Conservation (phyloP, 1,140 invertebrate genomes). For the Oncopeltus fasciatus region DNA sequence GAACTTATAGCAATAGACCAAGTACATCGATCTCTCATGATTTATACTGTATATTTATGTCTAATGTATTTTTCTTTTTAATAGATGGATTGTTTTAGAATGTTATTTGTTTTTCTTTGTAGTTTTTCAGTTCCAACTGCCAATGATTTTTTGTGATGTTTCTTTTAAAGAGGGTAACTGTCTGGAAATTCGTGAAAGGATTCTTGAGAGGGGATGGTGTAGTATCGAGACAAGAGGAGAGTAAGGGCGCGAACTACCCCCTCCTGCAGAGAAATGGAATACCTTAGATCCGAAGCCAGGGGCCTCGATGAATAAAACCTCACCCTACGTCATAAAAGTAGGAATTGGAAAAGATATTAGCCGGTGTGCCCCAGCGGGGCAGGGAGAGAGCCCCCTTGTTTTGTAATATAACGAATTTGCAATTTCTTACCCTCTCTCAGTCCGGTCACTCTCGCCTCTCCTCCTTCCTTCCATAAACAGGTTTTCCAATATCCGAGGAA, state of each 20-base stretch:
- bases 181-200: too few species aligned
- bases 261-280: constrained; percentile 3
- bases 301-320: background rate
- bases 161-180: too few species aligned
- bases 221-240: background rate
- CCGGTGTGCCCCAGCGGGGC: background rate
- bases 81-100: too few species aligned
- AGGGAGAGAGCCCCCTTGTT: constrained; percentile 2
- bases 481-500: background rate
- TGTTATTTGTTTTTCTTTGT: too few species aligned
- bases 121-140: too few species aligned
- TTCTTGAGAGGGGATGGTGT: background rate
- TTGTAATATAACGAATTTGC: constrained; percentile 10
- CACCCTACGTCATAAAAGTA: constrained; percentile 7
- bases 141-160: too few species aligned
- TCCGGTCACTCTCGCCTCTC: background rate
- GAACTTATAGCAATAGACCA: too few species aligned
- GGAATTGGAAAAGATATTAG: constrained; percentile 10
- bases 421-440: constrained; percentile 1
- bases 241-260: background rate
- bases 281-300: background rate
- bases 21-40: too few species aligned
- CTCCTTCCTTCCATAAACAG: constrained; percentile 1
- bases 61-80: too few species aligned
- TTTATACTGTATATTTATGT: too few species aligned